Conservation (phyloP, 2,888 invertebrate species). For the Eremobia ochroleuca region DNA sequence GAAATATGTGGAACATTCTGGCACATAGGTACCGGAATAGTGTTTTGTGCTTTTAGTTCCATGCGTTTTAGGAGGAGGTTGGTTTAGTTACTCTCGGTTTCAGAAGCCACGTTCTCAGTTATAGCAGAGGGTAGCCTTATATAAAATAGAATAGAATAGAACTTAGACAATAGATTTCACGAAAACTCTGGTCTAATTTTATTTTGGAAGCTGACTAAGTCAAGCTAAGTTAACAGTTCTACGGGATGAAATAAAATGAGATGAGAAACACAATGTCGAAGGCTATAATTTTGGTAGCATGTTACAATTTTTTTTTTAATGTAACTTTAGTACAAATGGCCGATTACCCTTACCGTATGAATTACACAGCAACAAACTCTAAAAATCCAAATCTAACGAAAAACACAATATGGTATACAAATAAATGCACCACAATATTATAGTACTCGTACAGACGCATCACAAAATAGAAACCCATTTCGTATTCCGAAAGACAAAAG, state of each 20-base stretch:
- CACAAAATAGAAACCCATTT: constrained; percentile 24
- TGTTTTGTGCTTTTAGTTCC: constrained; percentile 6
- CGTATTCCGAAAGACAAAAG: constrained; percentile 53
- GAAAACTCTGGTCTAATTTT: neutral
- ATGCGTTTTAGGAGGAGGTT: neutral
- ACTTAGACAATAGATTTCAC: neutral
- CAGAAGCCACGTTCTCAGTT: neutral
- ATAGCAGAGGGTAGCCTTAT: neutral
- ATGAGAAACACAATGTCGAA: neutral
- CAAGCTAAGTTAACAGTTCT: neutral
- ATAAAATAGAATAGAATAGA: neutral
- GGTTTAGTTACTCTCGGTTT: neutral
- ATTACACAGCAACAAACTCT: neutral
- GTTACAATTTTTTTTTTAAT: neutral
- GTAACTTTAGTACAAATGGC: neutral
- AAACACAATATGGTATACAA: neutral
- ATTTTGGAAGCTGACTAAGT: neutral
- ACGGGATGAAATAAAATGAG: neutral
- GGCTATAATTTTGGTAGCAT: neutral
- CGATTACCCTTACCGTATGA: neutral
- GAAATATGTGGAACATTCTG: constrained; percentile 64
- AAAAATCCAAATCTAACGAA: neutral
- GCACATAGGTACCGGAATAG: constrained; percentile 42
- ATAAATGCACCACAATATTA: constrained; percentile 25
- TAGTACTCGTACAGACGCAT: constrained; percentile 1